Base-by-base conservation (phyloP, 2,113 vertebrate genomes). In the Garra rufa region DNA sequence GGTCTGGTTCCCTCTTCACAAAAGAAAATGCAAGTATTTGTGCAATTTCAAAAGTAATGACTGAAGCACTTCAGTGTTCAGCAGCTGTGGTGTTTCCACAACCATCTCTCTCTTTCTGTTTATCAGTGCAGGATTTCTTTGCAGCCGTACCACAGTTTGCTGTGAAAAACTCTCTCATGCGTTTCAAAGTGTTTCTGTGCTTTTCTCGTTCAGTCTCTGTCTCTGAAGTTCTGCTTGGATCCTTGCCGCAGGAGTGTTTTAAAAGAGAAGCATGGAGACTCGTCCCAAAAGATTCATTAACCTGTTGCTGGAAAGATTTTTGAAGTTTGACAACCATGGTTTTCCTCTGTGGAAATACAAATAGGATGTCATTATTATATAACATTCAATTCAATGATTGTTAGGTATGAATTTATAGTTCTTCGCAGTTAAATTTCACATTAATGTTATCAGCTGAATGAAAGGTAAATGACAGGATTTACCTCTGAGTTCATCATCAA, bases 181-280 rank as follows among this genome's bases (percentile, higher is more conserved):
- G 75, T 85, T 85, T 86, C 5, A 83, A 74, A 70, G 87, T 89
- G 24, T 82, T 70, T 46, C 46, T 85, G 30, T 59, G 73, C 24
- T 82, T 81, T 28, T 82, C 52, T 65, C 0, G 41, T 10, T 74
- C 17, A 44, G n/a, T 1, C 10, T 76, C 38, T 5, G 70, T 63
- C 52, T 82, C 63, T 82, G 76, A 77, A 21, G 46, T 28, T 38
- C 14, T 8, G 50, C 4, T 61, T 19, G 30, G 28, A 4, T 50
- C 41, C 44, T 7, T 15, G 13, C 9, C 63, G 26, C 76, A 26
- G 11, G 50, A 75, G 21, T 76, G 75, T 19, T 50, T 87, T 28
- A 88, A 65, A n/a, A 90, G 89, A 26, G 88, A 87, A 6, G 83
- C 81, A 44, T 90, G 91, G 21, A 90, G 87, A 4, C 57, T 80